A percentile compares a stretch with the other conserved stretches of the same genome.
Evolutionary conservation across 2,888 invertebrate genomes (phyloP).

Genomic region (Mechanitis messenoides): DNA sequence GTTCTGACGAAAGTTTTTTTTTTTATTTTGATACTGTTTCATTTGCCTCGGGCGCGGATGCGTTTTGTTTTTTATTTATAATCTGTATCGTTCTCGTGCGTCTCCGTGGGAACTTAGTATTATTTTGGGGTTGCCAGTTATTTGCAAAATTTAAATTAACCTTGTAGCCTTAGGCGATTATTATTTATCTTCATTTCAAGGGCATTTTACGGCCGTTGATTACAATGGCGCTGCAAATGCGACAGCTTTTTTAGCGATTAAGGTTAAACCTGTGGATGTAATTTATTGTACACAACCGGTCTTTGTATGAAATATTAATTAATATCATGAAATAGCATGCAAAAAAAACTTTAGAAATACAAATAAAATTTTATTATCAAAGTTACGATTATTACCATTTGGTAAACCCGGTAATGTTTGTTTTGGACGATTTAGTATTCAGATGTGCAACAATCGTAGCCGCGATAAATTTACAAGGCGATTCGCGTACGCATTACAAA

Average conservation of each 20-base stretch:
- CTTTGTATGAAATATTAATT: constrained; percentile 37
- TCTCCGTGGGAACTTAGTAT: constrained; percentile 62
- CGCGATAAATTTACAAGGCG: constrained; percentile 52
- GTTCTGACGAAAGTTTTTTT: constrained; percentile 54
- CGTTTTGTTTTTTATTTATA: constrained; percentile 30
- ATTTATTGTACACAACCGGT: constrained; percentile 34
- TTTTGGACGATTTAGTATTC: constrained; percentile 21
- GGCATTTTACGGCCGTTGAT: constrained; percentile 37
- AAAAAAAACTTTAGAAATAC: neutral
- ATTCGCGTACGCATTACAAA: constrained; percentile 62
- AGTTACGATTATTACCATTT: constrained; percentile 1
- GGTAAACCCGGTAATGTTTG: constrained; percentile 12
- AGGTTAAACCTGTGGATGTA: constrained; percentile 54
- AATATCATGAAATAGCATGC: neutral
- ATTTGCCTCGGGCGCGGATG: constrained; percentile 67
- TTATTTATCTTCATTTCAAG: constrained; percentile 33
- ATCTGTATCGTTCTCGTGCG: constrained; percentile 48
- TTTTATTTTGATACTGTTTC: constrained; percentile 48
- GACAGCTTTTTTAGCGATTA: constrained; percentile 39
- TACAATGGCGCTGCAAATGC: constrained; percentile 48
- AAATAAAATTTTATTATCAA: constrained; percentile 3
- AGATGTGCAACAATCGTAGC: constrained; percentile 32
- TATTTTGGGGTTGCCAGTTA: constrained; percentile 53
- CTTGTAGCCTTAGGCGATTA: constrained; percentile 32
- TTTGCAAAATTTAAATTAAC: constrained; percentile 52